Percentiles rank a stretch among this genome's conserved stretches.
Evolutionary conservation across 2,797 vertebrate genomes (phyloP).

Genomic region (Adrianichthys oophorus): DNA sequence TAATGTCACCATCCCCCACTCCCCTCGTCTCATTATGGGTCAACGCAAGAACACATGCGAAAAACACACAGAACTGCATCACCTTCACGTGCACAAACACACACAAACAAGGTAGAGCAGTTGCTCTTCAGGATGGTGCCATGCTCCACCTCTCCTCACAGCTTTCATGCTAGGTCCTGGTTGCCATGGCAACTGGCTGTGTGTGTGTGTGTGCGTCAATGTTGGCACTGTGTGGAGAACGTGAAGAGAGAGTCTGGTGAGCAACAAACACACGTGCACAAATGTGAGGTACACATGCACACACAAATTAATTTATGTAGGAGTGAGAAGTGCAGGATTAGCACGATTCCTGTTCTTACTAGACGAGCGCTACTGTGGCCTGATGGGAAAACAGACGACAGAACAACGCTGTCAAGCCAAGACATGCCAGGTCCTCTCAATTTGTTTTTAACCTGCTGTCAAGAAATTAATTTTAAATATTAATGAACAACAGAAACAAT

Average conservation of each 20-base stretch:
- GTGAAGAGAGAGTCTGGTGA: constrained; percentile 54
- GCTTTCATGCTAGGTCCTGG: constrained; percentile 77
- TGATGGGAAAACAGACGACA: constrained; percentile 43
- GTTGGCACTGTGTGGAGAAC: constrained; percentile 66
- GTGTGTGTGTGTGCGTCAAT: constrained; percentile 44
- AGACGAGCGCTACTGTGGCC: constrained; percentile 51
- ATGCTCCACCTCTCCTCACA: constrained; percentile 72
- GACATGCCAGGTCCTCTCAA: background rate
- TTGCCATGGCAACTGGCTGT: constrained; percentile 79
- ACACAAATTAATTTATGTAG: constrained; percentile 63
- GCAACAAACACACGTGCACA: constrained; percentile 39
- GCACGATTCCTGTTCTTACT: constrained; percentile 49
- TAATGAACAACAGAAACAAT: constrained; percentile 1
- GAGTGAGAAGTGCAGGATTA: constrained; percentile 66
- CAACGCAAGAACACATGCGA: constrained; percentile 46
- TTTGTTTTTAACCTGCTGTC: background rate
- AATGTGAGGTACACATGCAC: constrained; percentile 13
- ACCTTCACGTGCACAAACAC: constrained; percentile 24
- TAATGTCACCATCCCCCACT: constrained; percentile 38
- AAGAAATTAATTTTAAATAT: background rate
- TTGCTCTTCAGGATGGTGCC: constrained; percentile 72
- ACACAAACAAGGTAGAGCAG: constrained; percentile 51
- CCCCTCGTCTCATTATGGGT: constrained; percentile 52
- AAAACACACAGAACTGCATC: constrained; percentile 52
- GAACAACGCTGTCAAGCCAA: constrained; percentile 24